Evolutionary conservation across 64 coral and sea anemone species (phyloP).

Genomic region (Orbicella faveolata): DNA sequence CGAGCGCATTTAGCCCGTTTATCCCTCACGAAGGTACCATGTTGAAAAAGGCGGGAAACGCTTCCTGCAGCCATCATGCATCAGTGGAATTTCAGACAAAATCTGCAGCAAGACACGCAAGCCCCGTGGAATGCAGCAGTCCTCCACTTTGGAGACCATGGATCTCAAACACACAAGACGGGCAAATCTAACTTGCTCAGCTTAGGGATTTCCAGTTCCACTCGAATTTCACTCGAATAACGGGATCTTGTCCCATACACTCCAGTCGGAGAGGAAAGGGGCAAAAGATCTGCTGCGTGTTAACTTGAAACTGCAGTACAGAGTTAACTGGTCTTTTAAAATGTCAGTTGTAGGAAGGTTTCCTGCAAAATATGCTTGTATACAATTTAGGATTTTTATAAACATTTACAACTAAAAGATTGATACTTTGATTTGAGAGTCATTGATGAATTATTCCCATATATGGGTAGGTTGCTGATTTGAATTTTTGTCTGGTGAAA

Average conservation of each 20-base stretch:
- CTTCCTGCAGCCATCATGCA: not conserved
- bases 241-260: no score
- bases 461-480: no score
- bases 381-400: not conserved
- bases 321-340: constrained; percentile 7
- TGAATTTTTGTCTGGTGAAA: no score
- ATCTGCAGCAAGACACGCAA: not conserved
- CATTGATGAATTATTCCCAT: no score
- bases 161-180: not conserved
- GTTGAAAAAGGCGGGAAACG: not conserved
- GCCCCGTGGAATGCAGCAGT: not conserved
- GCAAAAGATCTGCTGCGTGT: not conserved
- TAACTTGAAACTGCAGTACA: not conserved
- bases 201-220: no score
- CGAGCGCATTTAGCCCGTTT: constrained; percentile 25
- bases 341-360: not conserved
- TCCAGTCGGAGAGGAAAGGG: not conserved
- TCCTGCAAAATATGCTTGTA: not conserved
- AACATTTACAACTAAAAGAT: no score
- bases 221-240: not conserved
- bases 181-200: not conserved
- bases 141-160: constrained; percentile 26
- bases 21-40: not conserved
- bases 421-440: no score
- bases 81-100: no score